Base-by-base conservation (phyloP, 2,797 vertebrate species). In the Eupleurogrammus muticus region DNA sequence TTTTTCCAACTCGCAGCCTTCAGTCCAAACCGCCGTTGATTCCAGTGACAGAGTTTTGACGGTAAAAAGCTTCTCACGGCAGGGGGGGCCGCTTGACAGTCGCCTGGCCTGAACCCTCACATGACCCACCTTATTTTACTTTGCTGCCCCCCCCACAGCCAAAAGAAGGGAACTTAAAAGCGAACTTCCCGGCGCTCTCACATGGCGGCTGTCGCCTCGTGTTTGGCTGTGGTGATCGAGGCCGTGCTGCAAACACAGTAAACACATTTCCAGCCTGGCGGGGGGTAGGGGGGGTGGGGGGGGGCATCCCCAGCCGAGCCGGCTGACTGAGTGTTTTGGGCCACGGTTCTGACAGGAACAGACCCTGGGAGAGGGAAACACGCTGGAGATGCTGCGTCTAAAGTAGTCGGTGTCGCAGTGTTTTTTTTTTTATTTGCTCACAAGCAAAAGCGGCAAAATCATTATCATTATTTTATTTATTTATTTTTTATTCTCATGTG, bases 251-350 rank as follows among this genome's bases (percentile, higher is more conserved):
- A 81, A 82, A 84, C 80, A 63, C 82, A 79, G 86, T 84, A 82
- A 89, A 91, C 85, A 72, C 77, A 76, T 28, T 76, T 78, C 61
- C 78, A 87, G 72, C 81, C 70, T 55, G 71, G 75, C 77, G 36
- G 82, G 75, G 70, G 55, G 76, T 51, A 49, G 69, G 82, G 77
- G 66, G 79, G 73, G 6, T 49, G 36, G 14, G 72, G 69, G 74
- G 57, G 72, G 64, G 53, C 19, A 57, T 87, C 89, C 87, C 91
- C 87, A 85, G 89, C 80, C 78, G 89, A 87, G 82, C 60, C 9
- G 21, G 28, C 90, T 93, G 92, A 93, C 88, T 90, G 92, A 93
- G 85, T 85, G 90, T 92, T 90, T 89, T 75, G 91, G 89, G 90
- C 90, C 87, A 87, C 3, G 74, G 84, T 85, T 90, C 83, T 93